Evolutionary conservation across 2,888 invertebrate species (phyloP).

Genomic region (Drosophila mayaguana): DNA sequence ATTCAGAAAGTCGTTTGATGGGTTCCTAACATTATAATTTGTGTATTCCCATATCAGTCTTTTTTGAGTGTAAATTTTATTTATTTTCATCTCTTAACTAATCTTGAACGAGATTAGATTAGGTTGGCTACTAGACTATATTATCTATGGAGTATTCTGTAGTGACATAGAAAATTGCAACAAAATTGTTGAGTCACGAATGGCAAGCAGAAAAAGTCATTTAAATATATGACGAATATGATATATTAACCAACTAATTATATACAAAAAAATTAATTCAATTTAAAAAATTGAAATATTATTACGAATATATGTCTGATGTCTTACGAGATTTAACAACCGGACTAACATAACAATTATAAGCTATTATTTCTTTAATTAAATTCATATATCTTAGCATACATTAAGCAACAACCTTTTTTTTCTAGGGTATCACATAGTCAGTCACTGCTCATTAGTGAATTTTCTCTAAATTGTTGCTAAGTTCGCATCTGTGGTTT

Average conservation of each 20-base stretch:
- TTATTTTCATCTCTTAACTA: neutral
- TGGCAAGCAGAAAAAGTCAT: too few species aligned
- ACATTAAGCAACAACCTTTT: too few species aligned
- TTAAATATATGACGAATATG: too few species aligned
- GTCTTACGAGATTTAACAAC: too few species aligned
- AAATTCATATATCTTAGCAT: too few species aligned
- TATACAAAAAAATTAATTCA: too few species aligned
- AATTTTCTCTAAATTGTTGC: conserved; percentile 9
- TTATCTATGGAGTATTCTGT: neutral
- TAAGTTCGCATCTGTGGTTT: conserved; percentile 47
- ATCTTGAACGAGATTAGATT: neutral
- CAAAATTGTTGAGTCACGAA: neutral
- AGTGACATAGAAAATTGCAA: neutral
- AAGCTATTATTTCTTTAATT: too few species aligned
- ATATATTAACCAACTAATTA: too few species aligned
- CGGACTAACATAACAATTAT: too few species aligned
- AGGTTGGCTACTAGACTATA: neutral
- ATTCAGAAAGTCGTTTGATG: neutral
- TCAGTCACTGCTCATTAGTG: neutral
- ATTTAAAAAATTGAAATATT: too few species aligned
- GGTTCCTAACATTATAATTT: neutral
- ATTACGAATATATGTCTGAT: too few species aligned
- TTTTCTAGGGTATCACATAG: conserved; percentile 7
- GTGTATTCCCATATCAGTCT: neutral
- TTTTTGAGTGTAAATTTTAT: too few species aligned